Evolutionary conservation across 2,797 vertebrate genomes (phyloP).

Genomic region (Oceanodroma leucorhoa): DNA sequence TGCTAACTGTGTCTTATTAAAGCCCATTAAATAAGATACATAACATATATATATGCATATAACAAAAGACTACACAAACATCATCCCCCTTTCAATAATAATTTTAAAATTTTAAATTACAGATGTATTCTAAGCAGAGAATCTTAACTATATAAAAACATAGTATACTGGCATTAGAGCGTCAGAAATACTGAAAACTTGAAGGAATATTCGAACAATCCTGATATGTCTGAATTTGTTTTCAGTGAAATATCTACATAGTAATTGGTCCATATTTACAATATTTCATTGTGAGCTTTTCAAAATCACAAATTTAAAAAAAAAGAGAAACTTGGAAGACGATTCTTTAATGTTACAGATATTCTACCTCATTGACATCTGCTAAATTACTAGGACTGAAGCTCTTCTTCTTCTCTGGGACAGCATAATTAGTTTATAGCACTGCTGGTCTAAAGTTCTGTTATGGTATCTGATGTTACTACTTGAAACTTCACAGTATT

Average conservation of each 20-base stretch:
- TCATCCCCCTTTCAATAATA: neutral
- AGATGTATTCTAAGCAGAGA: neutral
- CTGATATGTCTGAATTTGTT: neutral
- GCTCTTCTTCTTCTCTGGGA: neutral
- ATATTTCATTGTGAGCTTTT: neutral
- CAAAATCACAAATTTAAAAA: neutral
- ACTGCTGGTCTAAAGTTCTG: neutral
- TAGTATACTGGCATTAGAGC: neutral
- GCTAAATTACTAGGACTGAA: neutral
- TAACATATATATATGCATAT: neutral
- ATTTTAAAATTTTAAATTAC: neutral
- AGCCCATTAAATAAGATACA: neutral
- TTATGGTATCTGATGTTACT: neutral
- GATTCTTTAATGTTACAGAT: neutral
- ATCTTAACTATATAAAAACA: neutral
- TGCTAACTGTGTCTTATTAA: neutral
- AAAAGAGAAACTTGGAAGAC: neutral
- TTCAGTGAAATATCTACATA: neutral
- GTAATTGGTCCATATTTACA: neutral
- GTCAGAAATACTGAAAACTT: neutral
- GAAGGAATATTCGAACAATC: neutral
- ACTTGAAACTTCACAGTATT: neutral
- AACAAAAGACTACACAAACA: neutral
- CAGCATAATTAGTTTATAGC: neutral
- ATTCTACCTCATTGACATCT: neutral